Percentiles rank a stretch among this genome's conserved stretches.
phyloP scores from a whole-genome alignment of 2,797 vertebrate species.

The Takifugu ocellatus region DNA sequence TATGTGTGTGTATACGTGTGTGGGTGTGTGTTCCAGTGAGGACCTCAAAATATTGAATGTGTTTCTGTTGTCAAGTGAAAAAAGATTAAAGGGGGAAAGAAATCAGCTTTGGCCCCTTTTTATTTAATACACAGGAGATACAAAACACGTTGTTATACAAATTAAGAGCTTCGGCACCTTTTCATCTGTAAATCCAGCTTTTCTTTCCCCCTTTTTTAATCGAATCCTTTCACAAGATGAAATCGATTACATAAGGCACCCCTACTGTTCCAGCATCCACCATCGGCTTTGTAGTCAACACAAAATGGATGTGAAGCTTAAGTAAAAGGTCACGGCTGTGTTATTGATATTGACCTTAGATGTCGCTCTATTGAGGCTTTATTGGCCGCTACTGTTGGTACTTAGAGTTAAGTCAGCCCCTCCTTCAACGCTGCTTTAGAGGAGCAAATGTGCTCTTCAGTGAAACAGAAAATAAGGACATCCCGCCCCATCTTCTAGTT shows the following conservation, averaged over 20 bases:
- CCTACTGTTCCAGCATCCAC: constrained; percentile 1
- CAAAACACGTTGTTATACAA: neutral
- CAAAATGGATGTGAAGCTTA: constrained; percentile 1
- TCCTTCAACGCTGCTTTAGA: constrained; percentile 5
- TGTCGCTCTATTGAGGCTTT: constrained; percentile 1
- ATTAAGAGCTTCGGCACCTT: too few species aligned
- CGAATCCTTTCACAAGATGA: constrained; percentile 3
- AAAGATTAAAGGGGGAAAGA: neutral
- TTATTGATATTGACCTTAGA: constrained; percentile 23
- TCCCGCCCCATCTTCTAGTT: constrained; percentile 22
- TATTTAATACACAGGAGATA: neutral
- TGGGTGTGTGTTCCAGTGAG: too few species aligned
- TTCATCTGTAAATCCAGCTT: too few species aligned
- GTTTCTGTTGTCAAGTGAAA: neutral
- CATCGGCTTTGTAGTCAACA: constrained; percentile 6
- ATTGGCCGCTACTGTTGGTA: constrained; percentile 8
- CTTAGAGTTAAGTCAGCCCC: constrained; percentile 14
- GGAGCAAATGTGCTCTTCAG: constrained; percentile 13
- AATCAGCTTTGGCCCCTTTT: neutral
- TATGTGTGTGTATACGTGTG: too few species aligned
- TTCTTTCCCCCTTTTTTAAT: neutral
- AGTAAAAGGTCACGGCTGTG: constrained; percentile 20
- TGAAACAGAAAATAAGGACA: constrained; percentile 11
- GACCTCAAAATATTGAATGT: too few species aligned
- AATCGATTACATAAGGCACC: constrained; percentile 3